Evolutionary conservation across 2,113 vertebrate species (phyloP), one percentile per base, ranked within the genome.

Genomic region (Papio anubis): DNA sequence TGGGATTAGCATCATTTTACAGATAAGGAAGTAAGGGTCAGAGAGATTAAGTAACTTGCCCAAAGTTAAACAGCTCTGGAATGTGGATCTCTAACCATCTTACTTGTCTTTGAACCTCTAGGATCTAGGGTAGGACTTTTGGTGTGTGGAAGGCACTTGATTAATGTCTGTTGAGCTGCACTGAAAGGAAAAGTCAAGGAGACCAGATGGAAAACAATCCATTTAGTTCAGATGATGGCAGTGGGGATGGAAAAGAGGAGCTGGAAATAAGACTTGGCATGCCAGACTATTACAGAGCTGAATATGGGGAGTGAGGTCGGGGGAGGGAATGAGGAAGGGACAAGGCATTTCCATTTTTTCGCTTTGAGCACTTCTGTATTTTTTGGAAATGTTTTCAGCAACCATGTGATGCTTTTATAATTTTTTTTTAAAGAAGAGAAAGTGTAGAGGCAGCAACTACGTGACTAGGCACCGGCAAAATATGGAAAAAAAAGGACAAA

Each of bases 161-260:
- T 52, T 52, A 68, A 82, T 79, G 30, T 70, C 68, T 48, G 50
- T 30, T 27, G 14, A 59, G 17, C 64, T 43, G 45, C 82, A 52
- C 35, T 90, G 27, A 95, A 83, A 79, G 40, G 70, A 80, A 96
- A 84, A 64, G 89, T 80, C 43, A 92, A 38, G 52, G 21, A 88
- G 32, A 55, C 25, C 50, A 80, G 14, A 86, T 43, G 50, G 52
- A 85, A 94, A 85, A 45, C 35, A 18, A 20, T 81, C 35, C 16
- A 23, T 68, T 55, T 16, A 48, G 27, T 25, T 75, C 89, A 50
- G 72, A 76, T 4, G 10, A 25, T 59, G 66, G 72, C 68, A 50
- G 32, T 45, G 9, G 1, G 18, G 40, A 40, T n/a, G 38, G 52
- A 82, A 72, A 89, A 68, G 23, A 57, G 16, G 50, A 89, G 59